Percentiles rank a stretch among this genome's conserved stretches.
These are phyloP conservation scores for Metalampra italica DNA, from an alignment of 2,888 invertebrate genomes.

Conservation along the genomic window DNA sequence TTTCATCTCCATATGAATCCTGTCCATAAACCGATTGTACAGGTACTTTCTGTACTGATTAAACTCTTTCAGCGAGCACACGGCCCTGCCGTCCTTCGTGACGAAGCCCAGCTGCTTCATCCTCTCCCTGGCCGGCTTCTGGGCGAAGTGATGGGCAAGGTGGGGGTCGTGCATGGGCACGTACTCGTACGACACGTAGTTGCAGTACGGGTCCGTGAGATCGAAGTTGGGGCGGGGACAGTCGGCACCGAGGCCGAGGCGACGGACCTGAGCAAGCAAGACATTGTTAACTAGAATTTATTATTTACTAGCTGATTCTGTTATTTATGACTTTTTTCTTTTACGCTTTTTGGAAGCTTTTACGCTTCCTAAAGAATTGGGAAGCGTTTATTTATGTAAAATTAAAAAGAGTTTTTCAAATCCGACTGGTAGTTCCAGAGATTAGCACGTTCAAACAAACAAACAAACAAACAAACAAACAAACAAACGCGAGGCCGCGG, in stretches of 20 bases:
- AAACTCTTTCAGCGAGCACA: conserved; percentile 81
- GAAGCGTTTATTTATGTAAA: too few species aligned
- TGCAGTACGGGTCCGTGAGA: conserved; percentile 65
- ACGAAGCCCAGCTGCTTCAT: conserved; percentile 76
- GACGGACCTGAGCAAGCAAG: conserved; percentile 43
- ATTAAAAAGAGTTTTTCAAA: too few species aligned
- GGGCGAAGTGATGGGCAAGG: conserved; percentile 71
- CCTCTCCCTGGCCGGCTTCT: conserved; percentile 51
- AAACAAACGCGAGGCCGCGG: too few species aligned
- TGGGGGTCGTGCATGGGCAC: conserved; percentile 80
- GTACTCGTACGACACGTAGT: conserved; percentile 72
- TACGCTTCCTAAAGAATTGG: too few species aligned
- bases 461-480: too few species aligned
- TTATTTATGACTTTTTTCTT: too few species aligned
- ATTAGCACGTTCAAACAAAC: too few species aligned
- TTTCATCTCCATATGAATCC: conserved; percentile 65
- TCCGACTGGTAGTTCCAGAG: too few species aligned
- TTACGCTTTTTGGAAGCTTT: too few species aligned
- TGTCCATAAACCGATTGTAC: conserved; percentile 75
- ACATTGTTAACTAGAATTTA: too few species aligned
- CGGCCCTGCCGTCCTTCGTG: conserved; percentile 78
- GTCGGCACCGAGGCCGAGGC: conserved; percentile 50
- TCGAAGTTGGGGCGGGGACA: conserved; percentile 56
- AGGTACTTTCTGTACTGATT: conserved; percentile 81
- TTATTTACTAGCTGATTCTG: too few species aligned